These are phyloP conservation scores for Bucco capensis DNA, from an alignment of 2,113 vertebrate genomes.

Conservation along the genomic window DNA sequence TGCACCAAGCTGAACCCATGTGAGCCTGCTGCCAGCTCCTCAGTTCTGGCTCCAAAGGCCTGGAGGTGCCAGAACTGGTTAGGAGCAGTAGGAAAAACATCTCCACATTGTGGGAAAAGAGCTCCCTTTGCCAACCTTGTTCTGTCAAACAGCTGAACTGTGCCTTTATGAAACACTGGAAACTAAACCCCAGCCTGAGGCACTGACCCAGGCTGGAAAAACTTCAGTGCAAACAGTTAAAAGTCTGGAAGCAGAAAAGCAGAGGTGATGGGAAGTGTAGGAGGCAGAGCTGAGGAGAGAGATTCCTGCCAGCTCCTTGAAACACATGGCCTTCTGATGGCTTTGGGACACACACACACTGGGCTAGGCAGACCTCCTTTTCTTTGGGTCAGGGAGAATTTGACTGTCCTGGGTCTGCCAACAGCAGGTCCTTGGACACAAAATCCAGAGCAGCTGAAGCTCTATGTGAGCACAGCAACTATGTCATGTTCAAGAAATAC, in stretches of 20 bases:
- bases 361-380: background rate
- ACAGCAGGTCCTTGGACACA: background rate
- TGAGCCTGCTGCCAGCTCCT: background rate
- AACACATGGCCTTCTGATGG: background rate
- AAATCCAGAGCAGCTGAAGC: background rate
- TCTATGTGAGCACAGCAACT: background rate
- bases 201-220: background rate
- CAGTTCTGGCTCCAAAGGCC: background rate
- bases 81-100: background rate
- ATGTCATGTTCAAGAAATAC: fast-evolving
- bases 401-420: background rate
- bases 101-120: slow-evolving; percentile 13
- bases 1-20: background rate
- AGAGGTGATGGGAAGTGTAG: background rate
- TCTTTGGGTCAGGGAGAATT: background rate
- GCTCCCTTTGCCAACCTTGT: background rate
- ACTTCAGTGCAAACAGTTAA: background rate
- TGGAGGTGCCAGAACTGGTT: slow-evolving; percentile 6
- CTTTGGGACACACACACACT: background rate
- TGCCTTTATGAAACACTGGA: background rate
- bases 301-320: background rate
- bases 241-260: background rate
- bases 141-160: background rate
- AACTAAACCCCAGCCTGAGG: background rate
- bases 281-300: background rate